Evolutionary conservation across 2,888 invertebrate species (phyloP), one percentile per base, ranked within the genome.

Genomic region (Eustalomyia histrio): DNA sequence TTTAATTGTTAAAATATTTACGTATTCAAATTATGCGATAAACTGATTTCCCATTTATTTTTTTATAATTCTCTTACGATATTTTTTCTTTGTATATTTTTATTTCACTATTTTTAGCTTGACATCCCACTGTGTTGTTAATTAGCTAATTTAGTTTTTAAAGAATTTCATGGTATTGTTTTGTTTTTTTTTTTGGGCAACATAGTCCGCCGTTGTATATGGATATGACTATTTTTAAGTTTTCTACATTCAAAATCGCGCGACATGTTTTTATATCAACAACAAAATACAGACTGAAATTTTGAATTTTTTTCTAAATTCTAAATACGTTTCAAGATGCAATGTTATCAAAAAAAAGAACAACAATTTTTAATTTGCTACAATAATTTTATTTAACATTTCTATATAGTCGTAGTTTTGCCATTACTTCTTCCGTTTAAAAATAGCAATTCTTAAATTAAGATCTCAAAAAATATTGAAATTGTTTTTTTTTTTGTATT

Each of bases 391-490:
- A 35, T 63, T 73, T 60, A 65, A 65, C 69, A 67, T 67, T 61
- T 43, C 61, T 12, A 35, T 50, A 65, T 33, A 60, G 47, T 60
- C 16, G 12, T 55, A 50, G 52, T 72, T 58, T 63, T 53, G 60
- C 53, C 29, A 72, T 64, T 63, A 76, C 63, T 76, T 76, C 17
- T 18, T 57, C 9, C 17, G 14, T 71, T 65, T 81, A 81, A 78
- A 81, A 81, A 81, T 81, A 81, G 81, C 58, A 29, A 52, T 65
- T 76, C 65, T 76, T 73, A 76, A 73, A 80, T 76, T 81, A 81
- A 81, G 9, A 68, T 73, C 63, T 64, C 68, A 76, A 71, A 43
- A 76, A 64, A 68, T 39, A 58, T 73, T 69, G 55, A 2, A 65
- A 65, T 33, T 57, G 74, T 35, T 43, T 68, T 33, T 64, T 14